Conservation (phyloP, 2,113 vertebrate species). For the Nothoprocta perdicaria region DNA sequence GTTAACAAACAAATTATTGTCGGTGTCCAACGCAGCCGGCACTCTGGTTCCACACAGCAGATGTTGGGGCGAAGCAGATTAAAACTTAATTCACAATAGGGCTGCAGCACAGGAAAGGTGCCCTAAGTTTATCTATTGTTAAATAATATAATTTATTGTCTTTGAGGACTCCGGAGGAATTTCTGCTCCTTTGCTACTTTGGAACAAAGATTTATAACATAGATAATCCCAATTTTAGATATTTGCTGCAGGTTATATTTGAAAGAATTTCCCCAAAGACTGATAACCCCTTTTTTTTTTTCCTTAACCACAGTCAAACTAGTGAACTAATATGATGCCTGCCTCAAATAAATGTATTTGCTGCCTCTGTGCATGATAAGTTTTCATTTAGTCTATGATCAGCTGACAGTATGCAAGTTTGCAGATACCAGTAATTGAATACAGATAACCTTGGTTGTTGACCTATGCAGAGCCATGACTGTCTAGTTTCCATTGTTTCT, state of each 20-base stretch:
- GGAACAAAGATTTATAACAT: conserved; percentile 76
- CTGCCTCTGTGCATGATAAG: conserved; percentile 79
- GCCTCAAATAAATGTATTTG: conserved; percentile 81
- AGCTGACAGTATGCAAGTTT: conserved; percentile 84
- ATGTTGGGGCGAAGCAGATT: conserved; percentile 75
- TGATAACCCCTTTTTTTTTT: conserved; percentile 40
- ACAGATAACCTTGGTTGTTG: conserved; percentile 84
- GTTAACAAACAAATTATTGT: conserved; percentile 80
- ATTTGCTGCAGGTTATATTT: conserved; percentile 54
- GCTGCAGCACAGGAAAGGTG: conserved; percentile 86
- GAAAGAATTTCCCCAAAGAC: conserved; percentile 71
- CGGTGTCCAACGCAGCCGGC: conserved; percentile 64
- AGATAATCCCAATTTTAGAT: conserved; percentile 83
- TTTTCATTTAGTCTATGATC: conserved; percentile 80
- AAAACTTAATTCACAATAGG: conserved; percentile 85
- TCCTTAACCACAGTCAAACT: conserved; percentile 68
- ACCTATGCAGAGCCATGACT: conserved; percentile 77
- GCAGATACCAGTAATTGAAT: conserved; percentile 83
- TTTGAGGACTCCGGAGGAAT: conserved; percentile 86
- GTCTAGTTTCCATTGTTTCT: conserved; percentile 79
- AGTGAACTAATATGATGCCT: conserved; percentile 77
- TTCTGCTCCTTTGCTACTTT: conserved; percentile 80
- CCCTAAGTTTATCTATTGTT: conserved; percentile 90
- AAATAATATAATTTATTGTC: conserved; percentile 94
- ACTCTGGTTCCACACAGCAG: conserved; percentile 65